Conservation (phyloP, 2,888 invertebrate species). For the Lepidocyrtinus sp. region DNA sequence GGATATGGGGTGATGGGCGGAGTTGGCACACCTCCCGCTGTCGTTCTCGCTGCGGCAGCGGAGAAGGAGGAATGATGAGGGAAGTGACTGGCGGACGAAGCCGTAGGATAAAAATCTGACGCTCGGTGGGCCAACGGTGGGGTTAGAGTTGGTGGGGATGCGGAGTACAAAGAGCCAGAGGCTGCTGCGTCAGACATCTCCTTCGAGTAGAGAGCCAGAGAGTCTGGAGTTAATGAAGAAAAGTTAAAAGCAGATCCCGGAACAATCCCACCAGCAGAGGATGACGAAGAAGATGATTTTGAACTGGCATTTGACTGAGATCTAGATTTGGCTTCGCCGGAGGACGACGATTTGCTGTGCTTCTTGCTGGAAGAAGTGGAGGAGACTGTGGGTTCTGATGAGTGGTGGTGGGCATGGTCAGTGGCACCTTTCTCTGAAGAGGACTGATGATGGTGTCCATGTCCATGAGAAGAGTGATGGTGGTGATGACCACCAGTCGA, state of each 20-base stretch:
- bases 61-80: constrained; percentile 66
- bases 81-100: constrained; percentile 66
- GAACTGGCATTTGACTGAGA: constrained; percentile 49
- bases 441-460: background rate
- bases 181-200: constrained; percentile 67
- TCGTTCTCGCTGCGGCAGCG: constrained; percentile 56
- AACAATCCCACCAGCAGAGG: constrained; percentile 74
- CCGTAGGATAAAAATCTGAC: constrained; percentile 66
- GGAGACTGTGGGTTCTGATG: too few relatives aligned
- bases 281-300: constrained; percentile 33
- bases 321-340: constrained; percentile 50
- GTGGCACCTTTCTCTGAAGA: background rate
- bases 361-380: constrained; percentile 29
- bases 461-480: constrained; percentile 25
- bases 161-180: constrained; percentile 56
- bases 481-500: constrained; percentile 18
- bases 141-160: constrained; percentile 61
- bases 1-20: constrained; percentile 66
- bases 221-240: constrained; percentile 64
- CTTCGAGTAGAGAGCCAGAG: constrained; percentile 67
- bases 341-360: constrained; percentile 40
- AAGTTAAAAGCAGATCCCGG: constrained; percentile 90
- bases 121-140: constrained; percentile 65
- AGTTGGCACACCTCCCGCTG: constrained; percentile 60
- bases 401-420: constrained; percentile 32